Evolutionary conservation across 1,140 invertebrate species (phyloP), one percentile per base, ranked within the genome.

Genomic region (Drosophila sp.): DNA sequence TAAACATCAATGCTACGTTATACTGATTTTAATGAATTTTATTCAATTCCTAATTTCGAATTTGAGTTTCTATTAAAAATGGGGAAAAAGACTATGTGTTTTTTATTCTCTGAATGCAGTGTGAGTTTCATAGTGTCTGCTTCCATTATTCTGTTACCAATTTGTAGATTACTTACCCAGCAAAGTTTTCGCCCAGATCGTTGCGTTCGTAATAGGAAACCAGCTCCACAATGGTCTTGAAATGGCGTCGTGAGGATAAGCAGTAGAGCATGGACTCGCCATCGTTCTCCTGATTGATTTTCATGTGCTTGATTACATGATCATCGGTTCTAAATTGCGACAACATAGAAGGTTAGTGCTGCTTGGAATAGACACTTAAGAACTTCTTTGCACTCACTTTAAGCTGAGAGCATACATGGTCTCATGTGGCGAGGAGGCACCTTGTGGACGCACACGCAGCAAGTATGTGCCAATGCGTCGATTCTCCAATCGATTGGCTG

Each of bases 141-240:
- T n/a, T n/a, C n/a, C n/a, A n/a, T n/a, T n/a, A n/a, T n/a, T n/a
- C n/a, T n/a, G n/a, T n/a, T 21, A 21, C 27, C 27, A 2, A 29
- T 2, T 29, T 29, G 27, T 29, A 7, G 27, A 29, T 29, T 7
- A 51, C 69, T 91, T 91, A 95, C 95, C 95, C 95, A n/a, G 95
- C 95, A 92, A 99, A 99, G 92, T 97, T 98, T 93, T 98, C 97
- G 1, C 95, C 94, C 50, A 99, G 93, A 89, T 96, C 97, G 63
- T 95, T 96, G 50, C 96, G 94, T 92, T 98, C 96, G 92, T 99
- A 99, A 92, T 96, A 98, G 41, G 95, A 95, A 46, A 99, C 95
- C 21, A 99, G 93, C 91, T 98, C 97, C 78, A 97, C 95, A 57
- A 98, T 94, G 82, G 95, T 96, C 83, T 96, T 96, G 90, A 99